Percentiles rank a stretch among this genome's conserved stretches.
These are phyloP conservation scores for Peromyscus maniculatus DNA, from an alignment of 2,113 vertebrate genomes.

Conservation along the genomic window DNA sequence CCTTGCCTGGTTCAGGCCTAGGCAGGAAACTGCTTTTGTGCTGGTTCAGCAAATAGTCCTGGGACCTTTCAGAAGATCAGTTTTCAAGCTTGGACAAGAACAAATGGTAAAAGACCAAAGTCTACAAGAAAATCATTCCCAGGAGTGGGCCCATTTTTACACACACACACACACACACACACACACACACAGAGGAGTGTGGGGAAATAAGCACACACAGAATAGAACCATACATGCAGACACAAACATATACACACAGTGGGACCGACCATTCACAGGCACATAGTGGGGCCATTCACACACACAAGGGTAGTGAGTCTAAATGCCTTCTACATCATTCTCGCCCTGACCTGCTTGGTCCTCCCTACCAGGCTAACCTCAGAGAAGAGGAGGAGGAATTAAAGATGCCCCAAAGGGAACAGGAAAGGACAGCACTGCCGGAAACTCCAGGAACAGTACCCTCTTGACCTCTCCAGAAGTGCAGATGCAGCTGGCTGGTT, in stretches of 20 bases:
- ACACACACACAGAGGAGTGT: background rate
- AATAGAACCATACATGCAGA: background rate
- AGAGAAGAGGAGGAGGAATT: background rate
- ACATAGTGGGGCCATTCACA: background rate
- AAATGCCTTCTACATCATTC: background rate
- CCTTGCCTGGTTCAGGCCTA: background rate
- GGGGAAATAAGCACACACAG: background rate
- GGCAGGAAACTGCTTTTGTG: background rate
- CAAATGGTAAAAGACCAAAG: constrained; percentile 1
- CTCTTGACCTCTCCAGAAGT: background rate
- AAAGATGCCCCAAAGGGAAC: background rate
- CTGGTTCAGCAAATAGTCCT: background rate
- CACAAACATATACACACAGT: background rate
- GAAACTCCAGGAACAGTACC: background rate
- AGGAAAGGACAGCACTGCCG: background rate
- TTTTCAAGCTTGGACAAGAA: background rate
- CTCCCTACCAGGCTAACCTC: background rate
- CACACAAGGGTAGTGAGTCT: background rate
- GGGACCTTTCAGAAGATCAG: background rate
- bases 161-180: background rate
- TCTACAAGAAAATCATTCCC: background rate
- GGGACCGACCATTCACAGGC: background rate
- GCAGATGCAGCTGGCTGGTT: background rate
- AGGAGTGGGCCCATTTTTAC: background rate
- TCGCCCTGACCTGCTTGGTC: background rate